phyloP scores from a whole-genome alignment of 2,797 vertebrate genomes.

The Sandelia bainsii region DNA sequence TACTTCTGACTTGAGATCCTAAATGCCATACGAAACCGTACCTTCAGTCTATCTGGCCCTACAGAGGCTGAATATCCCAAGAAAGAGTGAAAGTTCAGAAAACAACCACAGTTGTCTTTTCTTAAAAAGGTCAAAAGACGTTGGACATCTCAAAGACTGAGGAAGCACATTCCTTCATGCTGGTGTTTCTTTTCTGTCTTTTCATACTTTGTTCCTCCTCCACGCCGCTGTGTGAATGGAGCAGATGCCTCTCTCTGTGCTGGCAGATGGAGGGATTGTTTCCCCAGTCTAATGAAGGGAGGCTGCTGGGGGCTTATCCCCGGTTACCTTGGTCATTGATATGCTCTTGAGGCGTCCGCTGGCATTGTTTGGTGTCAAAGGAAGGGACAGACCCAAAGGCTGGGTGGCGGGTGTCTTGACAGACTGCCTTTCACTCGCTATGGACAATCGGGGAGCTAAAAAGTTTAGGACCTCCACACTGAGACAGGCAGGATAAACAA shows the following conservation, averaged over 20 bases:
- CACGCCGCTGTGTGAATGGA: conserved; percentile 63
- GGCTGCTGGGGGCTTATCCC: conserved; percentile 57
- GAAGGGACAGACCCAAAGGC: conserved; percentile 43
- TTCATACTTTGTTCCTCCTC: conserved; percentile 54
- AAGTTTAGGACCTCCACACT: conserved; percentile 39
- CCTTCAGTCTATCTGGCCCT: not conserved
- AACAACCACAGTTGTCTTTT: conserved; percentile 20
- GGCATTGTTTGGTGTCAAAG: conserved; percentile 62
- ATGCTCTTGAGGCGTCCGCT: conserved; percentile 64
- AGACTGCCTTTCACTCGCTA: conserved; percentile 36
- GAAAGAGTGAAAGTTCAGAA: not conserved
- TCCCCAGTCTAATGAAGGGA: conserved; percentile 64
- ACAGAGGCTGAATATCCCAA: not conserved
- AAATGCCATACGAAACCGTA: not conserved
- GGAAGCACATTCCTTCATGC: conserved; percentile 63
- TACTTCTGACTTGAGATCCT: not conserved
- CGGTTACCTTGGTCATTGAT: conserved; percentile 73
- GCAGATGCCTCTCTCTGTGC: conserved; percentile 75
- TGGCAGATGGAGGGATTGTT: conserved; percentile 80
- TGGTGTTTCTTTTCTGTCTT: conserved; percentile 59
- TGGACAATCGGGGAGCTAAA: conserved; percentile 13
- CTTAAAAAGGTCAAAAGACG: conserved; percentile 43
- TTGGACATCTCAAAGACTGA: conserved; percentile 38
- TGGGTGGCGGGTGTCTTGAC: conserved; percentile 53
- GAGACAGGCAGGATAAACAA: conserved; percentile 8